These are phyloP conservation scores for Protobothrops flavoviridis DNA, from an alignment of 2,113 vertebrate genomes.

Conservation along the genomic window DNA sequence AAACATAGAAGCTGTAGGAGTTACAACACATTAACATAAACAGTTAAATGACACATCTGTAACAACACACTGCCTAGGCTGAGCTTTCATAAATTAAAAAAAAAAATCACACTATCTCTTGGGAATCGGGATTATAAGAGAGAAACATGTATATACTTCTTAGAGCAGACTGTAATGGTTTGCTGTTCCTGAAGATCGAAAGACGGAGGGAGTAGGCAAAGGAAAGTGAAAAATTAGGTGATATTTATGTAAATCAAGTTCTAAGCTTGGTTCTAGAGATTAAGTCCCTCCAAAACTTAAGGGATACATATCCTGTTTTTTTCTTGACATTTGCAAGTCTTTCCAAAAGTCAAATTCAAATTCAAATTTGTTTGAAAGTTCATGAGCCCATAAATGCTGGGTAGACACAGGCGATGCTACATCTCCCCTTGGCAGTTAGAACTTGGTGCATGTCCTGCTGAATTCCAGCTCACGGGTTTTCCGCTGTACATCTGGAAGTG, in stretches of 20 bases:
- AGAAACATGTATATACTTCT: background rate
- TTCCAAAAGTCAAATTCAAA: background rate
- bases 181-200: background rate
- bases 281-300: background rate
- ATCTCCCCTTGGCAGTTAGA: background rate
- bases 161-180: background rate
- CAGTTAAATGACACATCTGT: background rate
- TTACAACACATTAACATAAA: background rate
- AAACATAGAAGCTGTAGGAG: background rate
- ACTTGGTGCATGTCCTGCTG: background rate
- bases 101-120: background rate
- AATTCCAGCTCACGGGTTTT: background rate
- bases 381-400: background rate
- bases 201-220: background rate
- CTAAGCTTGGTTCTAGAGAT: background rate
- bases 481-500: background rate
- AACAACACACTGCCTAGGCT: background rate
- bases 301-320: too few relatives aligned
- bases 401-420: background rate
- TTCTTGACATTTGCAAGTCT: background rate
- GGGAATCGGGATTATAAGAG: background rate
- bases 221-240: background rate
- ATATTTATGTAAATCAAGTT: background rate
- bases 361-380: background rate
- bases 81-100: background rate